These are phyloP conservation scores for Buteo buteo DNA, from an alignment of 2,113 vertebrate genomes.

Conservation along the genomic window DNA sequence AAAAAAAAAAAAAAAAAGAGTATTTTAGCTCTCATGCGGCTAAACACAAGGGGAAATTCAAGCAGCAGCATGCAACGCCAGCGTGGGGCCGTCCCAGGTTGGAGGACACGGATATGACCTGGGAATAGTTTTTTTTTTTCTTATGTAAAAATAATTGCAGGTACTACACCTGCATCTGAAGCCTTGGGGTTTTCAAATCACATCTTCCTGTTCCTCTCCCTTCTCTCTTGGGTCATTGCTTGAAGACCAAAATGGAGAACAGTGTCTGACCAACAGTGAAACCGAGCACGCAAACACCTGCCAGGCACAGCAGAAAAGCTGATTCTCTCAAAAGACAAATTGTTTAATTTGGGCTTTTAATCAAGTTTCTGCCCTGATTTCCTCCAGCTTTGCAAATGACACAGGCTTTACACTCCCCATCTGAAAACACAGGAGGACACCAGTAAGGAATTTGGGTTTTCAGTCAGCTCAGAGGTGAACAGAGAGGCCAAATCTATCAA, in stretches of 20 bases:
- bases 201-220: neutral
- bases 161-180: neutral
- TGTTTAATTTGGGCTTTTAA: neutral
- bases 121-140: neutral
- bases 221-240: neutral
- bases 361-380: neutral
- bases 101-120: fast-evolving
- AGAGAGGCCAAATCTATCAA: neutral
- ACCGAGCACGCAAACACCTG: neutral
- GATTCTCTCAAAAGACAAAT: neutral
- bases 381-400: neutral
- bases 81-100: fast-evolving
- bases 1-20: neutral
- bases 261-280: neutral
- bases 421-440: neutral
- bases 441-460: neutral
- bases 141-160: neutral
- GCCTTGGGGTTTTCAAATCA: fast-evolving
- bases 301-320: no score
- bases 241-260: neutral
- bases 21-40: no score
- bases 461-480: neutral
- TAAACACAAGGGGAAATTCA: neutral
- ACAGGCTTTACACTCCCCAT: neutral
- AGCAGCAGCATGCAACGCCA: fast-evolving